These are phyloP conservation scores for Lissonota sp. DNA, from an alignment of 2,888 invertebrate species.

Conservation along the genomic window DNA sequence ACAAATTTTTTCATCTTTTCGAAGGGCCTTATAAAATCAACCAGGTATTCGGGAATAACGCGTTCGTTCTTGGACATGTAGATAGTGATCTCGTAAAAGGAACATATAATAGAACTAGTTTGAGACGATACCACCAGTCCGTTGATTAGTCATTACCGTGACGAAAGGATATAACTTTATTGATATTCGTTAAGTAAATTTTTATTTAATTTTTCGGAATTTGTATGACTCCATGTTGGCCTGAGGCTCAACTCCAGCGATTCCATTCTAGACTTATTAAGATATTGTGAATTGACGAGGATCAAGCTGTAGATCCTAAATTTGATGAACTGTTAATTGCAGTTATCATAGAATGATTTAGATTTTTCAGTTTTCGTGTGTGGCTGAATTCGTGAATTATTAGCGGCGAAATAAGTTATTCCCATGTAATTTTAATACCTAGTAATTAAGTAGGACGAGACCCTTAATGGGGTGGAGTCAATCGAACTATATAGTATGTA, in stretches of 20 bases:
- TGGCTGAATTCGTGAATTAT: neutral
- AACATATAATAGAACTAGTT: slow-evolving; percentile 7
- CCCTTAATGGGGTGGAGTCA: slow-evolving; percentile 11
- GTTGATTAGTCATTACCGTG: neutral
- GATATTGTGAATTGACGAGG: no score
- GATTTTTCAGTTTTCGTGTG: neutral
- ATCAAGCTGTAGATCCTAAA: no score
- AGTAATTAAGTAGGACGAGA: slow-evolving; percentile 1
- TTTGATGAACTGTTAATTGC: no score
- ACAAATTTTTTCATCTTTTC: slow-evolving; percentile 38
- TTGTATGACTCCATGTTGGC: neutral
- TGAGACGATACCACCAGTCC: neutral
- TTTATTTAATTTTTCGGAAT: neutral
- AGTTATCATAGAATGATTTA: no score
- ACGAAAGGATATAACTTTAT: neutral
- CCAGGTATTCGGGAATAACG: neutral
- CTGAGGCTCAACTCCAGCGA: neutral
- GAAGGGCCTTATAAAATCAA: slow-evolving; percentile 32
- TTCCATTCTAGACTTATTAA: no score
- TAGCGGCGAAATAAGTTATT: neutral
- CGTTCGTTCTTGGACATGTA: neutral
- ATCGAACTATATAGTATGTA: no score
- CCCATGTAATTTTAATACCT: neutral
- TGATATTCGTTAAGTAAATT: neutral
- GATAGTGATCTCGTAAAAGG: neutral